Percentiles rank a stretch among this genome's conserved stretches.
phyloP scores from a whole-genome alignment of 2,888 invertebrate species.

The Hemicrepidius hirtus region DNA sequence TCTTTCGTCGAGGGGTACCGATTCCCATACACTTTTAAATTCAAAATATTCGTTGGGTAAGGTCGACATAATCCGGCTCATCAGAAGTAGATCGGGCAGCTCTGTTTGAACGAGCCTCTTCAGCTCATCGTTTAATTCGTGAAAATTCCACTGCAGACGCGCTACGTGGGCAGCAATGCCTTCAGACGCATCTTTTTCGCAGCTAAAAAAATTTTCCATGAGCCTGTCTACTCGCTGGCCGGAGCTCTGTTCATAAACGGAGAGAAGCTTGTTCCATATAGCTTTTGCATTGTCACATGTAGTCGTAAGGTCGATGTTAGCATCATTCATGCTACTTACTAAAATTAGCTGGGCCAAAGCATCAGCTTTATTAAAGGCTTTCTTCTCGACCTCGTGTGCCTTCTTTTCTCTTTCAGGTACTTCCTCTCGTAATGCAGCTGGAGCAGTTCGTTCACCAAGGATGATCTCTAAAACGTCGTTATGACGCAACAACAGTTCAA shows the following conservation, averaged over 20 bases:
- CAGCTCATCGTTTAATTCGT: slow-evolving; percentile 2
- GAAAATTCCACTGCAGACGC: not conserved
- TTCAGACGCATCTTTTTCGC: not conserved
- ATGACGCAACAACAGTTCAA: too few relatives aligned
- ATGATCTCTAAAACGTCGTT: too few relatives aligned
- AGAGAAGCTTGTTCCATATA: not conserved
- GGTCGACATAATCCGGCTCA: not conserved
- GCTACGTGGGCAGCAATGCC: not conserved
- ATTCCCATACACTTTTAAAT: too few relatives aligned
- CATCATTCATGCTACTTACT: slow-evolving; percentile 7
- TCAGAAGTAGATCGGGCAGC: not conserved
- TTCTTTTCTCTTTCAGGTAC: not conserved
- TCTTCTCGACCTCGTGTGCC: not conserved
- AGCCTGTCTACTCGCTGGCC: not conserved
- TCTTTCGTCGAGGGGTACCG: too few relatives aligned
- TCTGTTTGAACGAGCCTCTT: too few relatives aligned
- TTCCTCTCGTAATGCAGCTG: not conserved
- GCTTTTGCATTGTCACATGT: not conserved
- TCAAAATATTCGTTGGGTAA: too few relatives aligned
- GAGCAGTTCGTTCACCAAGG: too few relatives aligned
- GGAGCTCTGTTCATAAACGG: not conserved
- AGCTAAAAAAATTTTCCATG: not conserved
- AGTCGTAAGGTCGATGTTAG: not conserved
- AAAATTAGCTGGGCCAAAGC: slow-evolving; percentile 5
- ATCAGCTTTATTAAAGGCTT: not conserved